These are phyloP conservation scores for Cacoxenus indagator DNA, from an alignment of 2,888 invertebrate genomes.

Conservation along the genomic window DNA sequence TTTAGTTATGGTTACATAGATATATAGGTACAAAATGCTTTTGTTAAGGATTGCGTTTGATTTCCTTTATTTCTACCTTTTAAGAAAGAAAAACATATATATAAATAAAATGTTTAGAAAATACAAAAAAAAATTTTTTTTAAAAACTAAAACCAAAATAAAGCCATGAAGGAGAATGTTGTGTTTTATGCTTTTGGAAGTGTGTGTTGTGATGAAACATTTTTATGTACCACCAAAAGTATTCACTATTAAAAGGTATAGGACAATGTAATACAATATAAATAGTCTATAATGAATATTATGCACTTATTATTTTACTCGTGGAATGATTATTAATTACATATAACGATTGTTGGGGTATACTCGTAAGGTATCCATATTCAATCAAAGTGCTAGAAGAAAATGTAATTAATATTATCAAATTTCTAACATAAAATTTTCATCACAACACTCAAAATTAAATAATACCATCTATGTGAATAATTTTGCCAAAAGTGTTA, in stretches of 20 bases:
- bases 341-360: too few species aligned
- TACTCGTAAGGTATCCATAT: too few species aligned
- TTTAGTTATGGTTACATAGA: conserved; percentile 3
- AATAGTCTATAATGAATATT: too few species aligned
- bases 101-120: not conserved
- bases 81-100: conserved; percentile 5
- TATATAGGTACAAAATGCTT: conserved; percentile 13
- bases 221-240: not conserved
- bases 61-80: not conserved
- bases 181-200: conserved; percentile 7
- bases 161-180: conserved; percentile 19
- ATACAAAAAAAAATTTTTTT: not conserved
- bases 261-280: too few species aligned
- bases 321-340: too few species aligned
- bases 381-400: too few species aligned
- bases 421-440: conserved; percentile 24
- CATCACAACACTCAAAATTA: conserved; percentile 25
- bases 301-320: too few species aligned
- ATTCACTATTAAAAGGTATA: not conserved
- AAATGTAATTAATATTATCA: conserved; percentile 23
- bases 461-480: conserved; percentile 3
- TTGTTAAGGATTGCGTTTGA: not conserved
- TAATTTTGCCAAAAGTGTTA: conserved; percentile 57
- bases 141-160: conserved; percentile 22
- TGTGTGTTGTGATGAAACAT: not conserved